A percentile compares a stretch with the other conserved stretches of the same genome.
Evolutionary conservation across 1,140 invertebrate species (phyloP).

Genomic region (Steinernema feltiae): DNA sequence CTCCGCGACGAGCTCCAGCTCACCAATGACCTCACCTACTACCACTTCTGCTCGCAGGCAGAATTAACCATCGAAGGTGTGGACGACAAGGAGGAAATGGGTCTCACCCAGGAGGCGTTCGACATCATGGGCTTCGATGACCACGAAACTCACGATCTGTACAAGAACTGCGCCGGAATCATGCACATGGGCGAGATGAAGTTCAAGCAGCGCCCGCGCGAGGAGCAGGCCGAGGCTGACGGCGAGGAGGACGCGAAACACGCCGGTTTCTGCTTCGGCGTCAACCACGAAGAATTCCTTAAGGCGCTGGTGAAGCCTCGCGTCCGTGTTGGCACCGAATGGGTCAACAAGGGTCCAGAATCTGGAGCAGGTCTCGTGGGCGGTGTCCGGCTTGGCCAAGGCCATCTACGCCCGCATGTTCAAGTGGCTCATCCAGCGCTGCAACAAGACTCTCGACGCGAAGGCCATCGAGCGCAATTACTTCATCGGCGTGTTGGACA

Average conservation of each 20-base stretch:
- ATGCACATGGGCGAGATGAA: slow-evolving; percentile 89
- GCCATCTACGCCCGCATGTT: slow-evolving; percentile 66
- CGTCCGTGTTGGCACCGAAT: slow-evolving; percentile 65
- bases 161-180: slow-evolving; percentile 88
- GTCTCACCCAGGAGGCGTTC: slow-evolving; percentile 89
- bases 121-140: slow-evolving; percentile 90
- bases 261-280: slow-evolving; percentile 63
- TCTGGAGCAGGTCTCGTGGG: slow-evolving; percentile 68
- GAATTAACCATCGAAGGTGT: slow-evolving; percentile 90
- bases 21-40: slow-evolving; percentile 55
- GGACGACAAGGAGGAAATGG: slow-evolving; percentile 91
- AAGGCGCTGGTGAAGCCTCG: slow-evolving; percentile 65
- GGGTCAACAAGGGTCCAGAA: slow-evolving; percentile 68
- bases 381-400: slow-evolving; percentile 65
- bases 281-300: slow-evolving; percentile 64
- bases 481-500: slow-evolving; percentile 89
- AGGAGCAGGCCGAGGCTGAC: slow-evolving; percentile 97
- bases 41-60: slow-evolving; percentile 83
- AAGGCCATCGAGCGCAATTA: slow-evolving; percentile 61
- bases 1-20: slow-evolving; percentile 63
- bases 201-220: slow-evolving; percentile 98
- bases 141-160: slow-evolving; percentile 89
- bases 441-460: slow-evolving; percentile 66
- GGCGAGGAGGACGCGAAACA: slow-evolving; percentile 68
- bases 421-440: slow-evolving; percentile 64